Conservation (phyloP, 2,888 invertebrate species). For the Zaprionus lineosus region DNA sequence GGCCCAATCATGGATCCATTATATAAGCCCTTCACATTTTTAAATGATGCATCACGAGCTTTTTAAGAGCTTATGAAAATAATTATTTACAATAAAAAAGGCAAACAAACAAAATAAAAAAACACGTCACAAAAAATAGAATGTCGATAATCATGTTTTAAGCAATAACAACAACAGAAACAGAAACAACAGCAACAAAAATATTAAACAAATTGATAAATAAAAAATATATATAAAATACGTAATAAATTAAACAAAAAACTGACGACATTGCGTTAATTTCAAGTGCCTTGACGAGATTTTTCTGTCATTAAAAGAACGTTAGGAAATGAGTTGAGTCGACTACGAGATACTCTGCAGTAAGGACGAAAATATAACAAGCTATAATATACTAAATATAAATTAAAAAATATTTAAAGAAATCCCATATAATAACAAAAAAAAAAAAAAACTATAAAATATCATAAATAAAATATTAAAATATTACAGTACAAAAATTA, state of each 20-base stretch:
- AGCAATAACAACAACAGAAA: neutral
- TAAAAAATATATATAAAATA: conserved; percentile 11
- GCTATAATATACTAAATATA: too few species aligned
- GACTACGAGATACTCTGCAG: too few species aligned
- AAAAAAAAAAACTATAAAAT: too few species aligned
- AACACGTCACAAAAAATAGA: conserved; percentile 6
- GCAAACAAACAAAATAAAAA: neutral
- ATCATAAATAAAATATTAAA: too few species aligned
- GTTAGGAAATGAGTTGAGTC: too few species aligned
- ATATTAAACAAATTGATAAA: conserved; percentile 16
- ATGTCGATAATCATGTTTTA: conserved; percentile 25
- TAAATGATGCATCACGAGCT: conserved; percentile 35
- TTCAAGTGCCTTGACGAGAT: conserved; percentile 43
- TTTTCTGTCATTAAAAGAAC: too few species aligned
- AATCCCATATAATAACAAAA: too few species aligned
- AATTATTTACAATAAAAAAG: conserved; percentile 13
- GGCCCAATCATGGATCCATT: too few species aligned
- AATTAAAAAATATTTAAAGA: too few species aligned
- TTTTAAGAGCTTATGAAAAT: conserved; percentile 29
- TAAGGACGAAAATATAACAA: too few species aligned
- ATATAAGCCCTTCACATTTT: conserved; percentile 43
- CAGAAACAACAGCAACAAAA: neutral
- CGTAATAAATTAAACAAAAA: conserved; percentile 51
- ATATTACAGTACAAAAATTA: too few species aligned
- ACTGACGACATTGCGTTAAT: conserved; percentile 41